A percentile compares a stretch with the other conserved stretches of the same genome.
These are phyloP conservation scores for Enteromius unitaeniatus DNA, from an alignment of 2,797 vertebrate genomes.

Conservation along the genomic window DNA sequence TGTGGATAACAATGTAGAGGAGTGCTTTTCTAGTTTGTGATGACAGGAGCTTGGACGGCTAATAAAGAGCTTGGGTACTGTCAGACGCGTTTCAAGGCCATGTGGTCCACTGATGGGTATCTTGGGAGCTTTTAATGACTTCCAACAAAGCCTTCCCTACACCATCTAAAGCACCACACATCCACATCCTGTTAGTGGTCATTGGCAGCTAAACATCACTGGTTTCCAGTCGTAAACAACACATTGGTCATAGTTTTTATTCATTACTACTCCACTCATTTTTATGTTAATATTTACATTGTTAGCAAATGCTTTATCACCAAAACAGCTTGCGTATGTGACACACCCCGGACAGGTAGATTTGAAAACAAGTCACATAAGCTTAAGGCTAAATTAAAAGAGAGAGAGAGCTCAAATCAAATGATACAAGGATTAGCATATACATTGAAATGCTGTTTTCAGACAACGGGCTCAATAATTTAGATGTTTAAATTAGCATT, in stretches of 20 bases:
- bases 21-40: constrained; percentile 43
- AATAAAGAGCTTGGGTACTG: constrained; percentile 44
- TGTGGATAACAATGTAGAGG: constrained; percentile 41
- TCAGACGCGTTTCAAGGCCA: constrained; percentile 29
- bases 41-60: constrained; percentile 44
- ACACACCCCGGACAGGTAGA: background rate
- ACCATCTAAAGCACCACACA: constrained; percentile 40
- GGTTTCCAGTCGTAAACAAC: constrained; percentile 20
- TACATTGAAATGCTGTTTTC: constrained; percentile 36
- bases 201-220: constrained; percentile 25
- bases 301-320: background rate
- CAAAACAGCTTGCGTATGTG: background rate
- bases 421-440: constrained; percentile 35
- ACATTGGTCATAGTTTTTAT: constrained; percentile 1
- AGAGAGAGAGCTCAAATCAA: constrained; percentile 1
- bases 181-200: constrained; percentile 22
- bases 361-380: background rate
- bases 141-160: constrained; percentile 24
- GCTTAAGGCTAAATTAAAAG: constrained; percentile 6
- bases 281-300: background rate
- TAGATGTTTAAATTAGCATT: constrained; percentile 10
- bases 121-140: constrained; percentile 38
- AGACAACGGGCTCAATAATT: constrained; percentile 3
- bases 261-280: background rate
- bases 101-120: constrained; percentile 28